Percentiles rank a stretch among this genome's conserved stretches.
Conservation (phyloP, 37 sponge, comb jelly and placozoan species). For the Corticium candelabrum region DNA sequence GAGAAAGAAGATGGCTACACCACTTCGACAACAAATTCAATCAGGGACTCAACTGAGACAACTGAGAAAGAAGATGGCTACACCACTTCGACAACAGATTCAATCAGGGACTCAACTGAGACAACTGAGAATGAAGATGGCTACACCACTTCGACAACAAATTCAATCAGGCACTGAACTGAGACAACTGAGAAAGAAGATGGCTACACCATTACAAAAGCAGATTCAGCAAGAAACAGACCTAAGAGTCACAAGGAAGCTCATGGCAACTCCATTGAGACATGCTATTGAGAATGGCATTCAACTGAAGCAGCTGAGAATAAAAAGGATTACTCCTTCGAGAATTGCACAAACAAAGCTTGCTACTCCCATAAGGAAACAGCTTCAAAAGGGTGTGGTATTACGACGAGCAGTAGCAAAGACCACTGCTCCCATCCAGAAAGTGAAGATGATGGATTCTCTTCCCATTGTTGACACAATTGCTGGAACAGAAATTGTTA, state of each 20-base stretch:
- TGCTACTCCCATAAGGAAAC: slow-evolving; percentile 43
- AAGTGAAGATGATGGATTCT: background rate
- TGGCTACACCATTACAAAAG: slow-evolving; percentile 55
- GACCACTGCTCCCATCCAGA: background rate
- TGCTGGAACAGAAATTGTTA: background rate
- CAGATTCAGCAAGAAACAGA: slow-evolving; percentile 19
- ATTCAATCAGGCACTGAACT: slow-evolving; percentile 32
- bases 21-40: slow-evolving; percentile 34
- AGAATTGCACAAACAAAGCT: slow-evolving; percentile 32
- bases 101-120: slow-evolving; percentile 22
- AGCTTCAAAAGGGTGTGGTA: slow-evolving; percentile 12
- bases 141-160: slow-evolving; percentile 38
- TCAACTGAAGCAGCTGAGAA: slow-evolving; percentile 22
- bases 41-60: slow-evolving; percentile 5
- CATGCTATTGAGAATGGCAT: slow-evolving; percentile 30
- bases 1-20: slow-evolving; percentile 46
- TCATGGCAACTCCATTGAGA: slow-evolving; percentile 48
- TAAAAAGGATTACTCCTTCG: slow-evolving; percentile 27
- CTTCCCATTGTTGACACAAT: background rate
- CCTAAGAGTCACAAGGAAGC: slow-evolving; percentile 38
- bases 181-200: slow-evolving; percentile 24
- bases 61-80: slow-evolving; percentile 34
- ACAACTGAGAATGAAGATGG: slow-evolving; percentile 23
- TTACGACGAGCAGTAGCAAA: background rate
- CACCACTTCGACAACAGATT: slow-evolving; percentile 49